Evolutionary conservation across 2,113 vertebrate species (phyloP).

Genomic region (Heterocephalus glaber): DNA sequence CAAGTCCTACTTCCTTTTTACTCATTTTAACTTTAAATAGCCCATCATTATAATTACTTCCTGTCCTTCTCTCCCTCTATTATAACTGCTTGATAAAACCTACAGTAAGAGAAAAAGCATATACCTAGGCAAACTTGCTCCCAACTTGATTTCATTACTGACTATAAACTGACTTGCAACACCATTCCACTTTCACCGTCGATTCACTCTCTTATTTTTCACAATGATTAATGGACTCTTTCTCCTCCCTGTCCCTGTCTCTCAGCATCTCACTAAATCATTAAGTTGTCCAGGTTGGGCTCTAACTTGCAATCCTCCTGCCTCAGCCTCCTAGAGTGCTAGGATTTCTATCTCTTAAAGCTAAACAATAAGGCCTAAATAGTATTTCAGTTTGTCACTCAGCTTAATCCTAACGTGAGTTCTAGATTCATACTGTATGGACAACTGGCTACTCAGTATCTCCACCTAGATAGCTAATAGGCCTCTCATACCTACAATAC

Average conservation of each 20-base stretch:
- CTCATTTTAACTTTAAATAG: background rate
- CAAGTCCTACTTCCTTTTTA: background rate
- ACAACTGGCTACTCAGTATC: background rate
- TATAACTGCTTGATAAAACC: background rate
- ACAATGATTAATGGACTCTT: background rate
- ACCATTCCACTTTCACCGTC: background rate
- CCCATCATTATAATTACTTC: background rate
- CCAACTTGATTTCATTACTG: background rate
- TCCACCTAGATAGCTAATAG: constrained; percentile 17
- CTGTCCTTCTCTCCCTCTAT: background rate
- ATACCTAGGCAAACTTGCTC: background rate
- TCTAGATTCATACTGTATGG: background rate
- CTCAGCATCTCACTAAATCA: too few species aligned
- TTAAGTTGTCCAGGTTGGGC: too few species aligned
- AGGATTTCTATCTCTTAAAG: constrained; percentile 16
- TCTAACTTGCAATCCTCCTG: too few species aligned
- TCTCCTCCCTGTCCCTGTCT: too few species aligned
- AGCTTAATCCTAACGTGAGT: background rate
- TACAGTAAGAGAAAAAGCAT: constrained; percentile 13
- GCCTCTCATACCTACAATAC: background rate
- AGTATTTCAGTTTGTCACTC: background rate
- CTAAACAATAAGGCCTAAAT: too few species aligned
- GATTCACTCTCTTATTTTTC: background rate
- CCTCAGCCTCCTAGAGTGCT: too few species aligned
- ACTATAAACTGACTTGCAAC: background rate